Conservation (phyloP, 2,113 vertebrate species). For the Progne subis region DNA sequence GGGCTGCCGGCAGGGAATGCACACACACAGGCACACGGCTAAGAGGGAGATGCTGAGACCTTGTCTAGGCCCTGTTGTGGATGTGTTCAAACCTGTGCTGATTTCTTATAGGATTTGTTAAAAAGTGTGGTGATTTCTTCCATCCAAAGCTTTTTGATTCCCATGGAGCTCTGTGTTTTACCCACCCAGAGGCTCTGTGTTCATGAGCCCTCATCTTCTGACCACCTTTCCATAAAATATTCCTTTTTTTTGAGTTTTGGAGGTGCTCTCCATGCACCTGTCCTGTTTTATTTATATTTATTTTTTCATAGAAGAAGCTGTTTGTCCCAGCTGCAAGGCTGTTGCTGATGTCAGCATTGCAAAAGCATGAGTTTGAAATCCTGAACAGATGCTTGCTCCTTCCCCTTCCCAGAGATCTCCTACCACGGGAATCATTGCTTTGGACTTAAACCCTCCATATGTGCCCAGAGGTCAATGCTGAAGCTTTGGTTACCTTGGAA, state of each 20-base stretch:
- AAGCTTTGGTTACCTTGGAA: slow-evolving; percentile 14
- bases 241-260: background rate
- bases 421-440: background rate
- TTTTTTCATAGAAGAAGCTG: background rate
- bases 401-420: background rate
- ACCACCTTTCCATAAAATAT: background rate
- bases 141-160: background rate
- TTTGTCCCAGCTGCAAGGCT: background rate
- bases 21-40: background rate
- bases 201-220: background rate
- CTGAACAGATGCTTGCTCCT: background rate
- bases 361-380: background rate
- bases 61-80: background rate
- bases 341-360: background rate
- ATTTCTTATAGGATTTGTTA: background rate
- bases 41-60: background rate
- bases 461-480: background rate
- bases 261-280: background rate
- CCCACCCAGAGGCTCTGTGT: background rate
- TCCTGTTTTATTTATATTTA: accelerated
- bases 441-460: background rate
- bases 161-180: background rate
- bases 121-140: background rate
- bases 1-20: background rate
- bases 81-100: background rate